phyloP scores from a whole-genome alignment of 2,797 vertebrate genomes.

The Borostomias antarcticus region DNA sequence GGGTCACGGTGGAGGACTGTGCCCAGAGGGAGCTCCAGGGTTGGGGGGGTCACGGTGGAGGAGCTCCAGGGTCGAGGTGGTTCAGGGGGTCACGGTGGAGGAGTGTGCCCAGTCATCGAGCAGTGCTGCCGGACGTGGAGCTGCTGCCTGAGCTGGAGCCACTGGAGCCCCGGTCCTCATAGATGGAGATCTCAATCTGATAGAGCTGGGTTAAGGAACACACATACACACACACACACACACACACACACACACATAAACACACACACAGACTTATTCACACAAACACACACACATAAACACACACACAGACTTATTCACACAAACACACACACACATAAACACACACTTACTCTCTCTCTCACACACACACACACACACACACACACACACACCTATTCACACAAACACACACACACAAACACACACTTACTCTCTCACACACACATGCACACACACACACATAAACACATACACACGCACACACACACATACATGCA shows the following conservation, averaged over 20 bases:
- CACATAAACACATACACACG: constrained; percentile 2
- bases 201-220: constrained; percentile 67
- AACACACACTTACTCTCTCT: background rate
- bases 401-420: background rate
- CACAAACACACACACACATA: background rate
- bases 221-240: background rate
- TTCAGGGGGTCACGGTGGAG: background rate
- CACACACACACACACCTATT: background rate
- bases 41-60: constrained; percentile 1
- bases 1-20: constrained; percentile 12
- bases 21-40: constrained; percentile 14
- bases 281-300: background rate
- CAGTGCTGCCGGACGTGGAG: constrained; percentile 86
- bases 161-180: constrained; percentile 93
- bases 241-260: constrained; percentile 14
- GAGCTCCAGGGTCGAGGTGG: background rate
- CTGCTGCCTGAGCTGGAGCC: constrained; percentile 92
- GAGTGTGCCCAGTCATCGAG: constrained; percentile 82
- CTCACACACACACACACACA: background rate
- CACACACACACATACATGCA: background rate
- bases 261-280: background rate
- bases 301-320: background rate
- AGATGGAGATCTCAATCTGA: constrained; percentile 97
- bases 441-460: background rate
- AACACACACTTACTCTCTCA: too few species aligned